Evolutionary conservation across 2,797 vertebrate genomes (phyloP).

Genomic region (Coluber constrictor): DNA sequence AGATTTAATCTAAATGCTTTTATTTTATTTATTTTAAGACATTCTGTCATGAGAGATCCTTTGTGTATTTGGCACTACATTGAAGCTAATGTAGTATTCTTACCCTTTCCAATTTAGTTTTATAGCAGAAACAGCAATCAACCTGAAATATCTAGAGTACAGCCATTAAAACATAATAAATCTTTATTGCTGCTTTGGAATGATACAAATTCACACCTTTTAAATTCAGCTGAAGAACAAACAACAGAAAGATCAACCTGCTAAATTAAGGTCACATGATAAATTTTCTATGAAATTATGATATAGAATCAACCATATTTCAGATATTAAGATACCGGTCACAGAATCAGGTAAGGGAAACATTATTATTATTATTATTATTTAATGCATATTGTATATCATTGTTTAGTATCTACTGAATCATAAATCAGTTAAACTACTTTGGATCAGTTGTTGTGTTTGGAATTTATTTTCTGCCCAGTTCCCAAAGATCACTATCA

Average conservation of each 20-base stretch:
- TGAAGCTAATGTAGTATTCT: constrained; percentile 27
- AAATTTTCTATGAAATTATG: neutral
- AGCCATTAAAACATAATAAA: constrained; percentile 27
- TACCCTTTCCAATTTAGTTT: constrained; percentile 21
- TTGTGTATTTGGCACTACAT: neutral
- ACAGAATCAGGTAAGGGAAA: neutral
- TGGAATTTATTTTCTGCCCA: neutral
- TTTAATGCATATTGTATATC: neutral
- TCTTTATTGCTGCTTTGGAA: constrained; percentile 33
- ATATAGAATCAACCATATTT: neutral
- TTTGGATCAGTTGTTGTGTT: neutral
- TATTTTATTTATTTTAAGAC: neutral
- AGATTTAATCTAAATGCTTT: neutral
- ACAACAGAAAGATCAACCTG: constrained; percentile 3
- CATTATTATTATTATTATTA: neutral
- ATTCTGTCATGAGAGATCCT: neutral
- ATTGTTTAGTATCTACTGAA: neutral
- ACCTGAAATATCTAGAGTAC: constrained; percentile 16
- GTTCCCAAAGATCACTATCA: neutral
- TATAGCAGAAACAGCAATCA: constrained; percentile 11
- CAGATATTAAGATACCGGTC: neutral
- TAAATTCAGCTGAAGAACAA: constrained; percentile 25
- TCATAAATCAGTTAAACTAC: neutral
- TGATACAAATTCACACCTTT: constrained; percentile 12
- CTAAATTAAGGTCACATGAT: neutral